These are phyloP conservation scores for Paratilapia polleni DNA, from an alignment of 2,113 vertebrate species.

Conservation along the genomic window DNA sequence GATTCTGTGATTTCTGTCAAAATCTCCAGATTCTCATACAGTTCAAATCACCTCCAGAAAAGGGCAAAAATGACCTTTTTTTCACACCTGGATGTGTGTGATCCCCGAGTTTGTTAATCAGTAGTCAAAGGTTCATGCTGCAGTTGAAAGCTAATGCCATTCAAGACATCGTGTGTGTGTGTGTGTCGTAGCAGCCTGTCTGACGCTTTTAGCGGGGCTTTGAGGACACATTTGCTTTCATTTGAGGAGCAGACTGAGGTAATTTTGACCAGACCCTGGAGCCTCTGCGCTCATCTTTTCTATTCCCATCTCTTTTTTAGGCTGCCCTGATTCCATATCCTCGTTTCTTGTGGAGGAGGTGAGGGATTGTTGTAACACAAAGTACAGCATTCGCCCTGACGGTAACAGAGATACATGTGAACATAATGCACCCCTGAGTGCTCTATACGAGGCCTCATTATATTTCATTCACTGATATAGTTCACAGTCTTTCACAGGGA, in stretches of 20 bases:
- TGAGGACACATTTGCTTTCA: constrained; percentile 54
- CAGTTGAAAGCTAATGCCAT: constrained; percentile 25
- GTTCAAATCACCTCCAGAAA: background rate
- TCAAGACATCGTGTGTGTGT: constrained; percentile 9
- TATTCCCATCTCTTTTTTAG: constrained; percentile 69
- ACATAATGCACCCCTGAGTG: background rate
- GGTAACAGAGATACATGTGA: constrained; percentile 1
- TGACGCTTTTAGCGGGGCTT: constrained; percentile 31
- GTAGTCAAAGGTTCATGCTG: constrained; percentile 28
- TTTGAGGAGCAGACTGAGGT: constrained; percentile 51
- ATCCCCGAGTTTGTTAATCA: constrained; percentile 19
- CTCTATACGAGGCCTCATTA: background rate
- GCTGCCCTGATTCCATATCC: constrained; percentile 71
- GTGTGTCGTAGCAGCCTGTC: background rate
- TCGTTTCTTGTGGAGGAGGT: constrained; percentile 50
- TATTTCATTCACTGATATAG: background rate
- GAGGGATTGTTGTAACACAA: constrained; percentile 17
- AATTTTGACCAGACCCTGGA: constrained; percentile 65
- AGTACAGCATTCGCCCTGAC: constrained; percentile 20
- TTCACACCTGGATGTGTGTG: background rate
- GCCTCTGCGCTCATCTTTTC: constrained; percentile 60
- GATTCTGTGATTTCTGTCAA: background rate
- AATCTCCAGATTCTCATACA: background rate
- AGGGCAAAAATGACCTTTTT: background rate
- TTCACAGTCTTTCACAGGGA: background rate